Evolutionary conservation across 2,797 vertebrate genomes (phyloP), one percentile per base, ranked within the genome.

Genomic region (Hoplostethus atlanticus): DNA sequence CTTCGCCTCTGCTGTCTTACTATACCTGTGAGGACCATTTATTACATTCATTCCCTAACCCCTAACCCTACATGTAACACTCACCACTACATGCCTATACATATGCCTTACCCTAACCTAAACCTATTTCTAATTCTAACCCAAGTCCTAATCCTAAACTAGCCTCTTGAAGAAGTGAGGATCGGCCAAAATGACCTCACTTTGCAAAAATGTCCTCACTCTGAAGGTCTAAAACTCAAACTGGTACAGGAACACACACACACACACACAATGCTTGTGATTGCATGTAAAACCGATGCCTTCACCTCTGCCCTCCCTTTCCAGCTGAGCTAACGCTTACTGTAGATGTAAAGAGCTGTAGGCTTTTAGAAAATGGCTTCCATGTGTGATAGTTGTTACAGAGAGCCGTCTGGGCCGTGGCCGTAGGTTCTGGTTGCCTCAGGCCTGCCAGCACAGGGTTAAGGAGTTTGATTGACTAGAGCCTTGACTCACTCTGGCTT

Each of bases 401-500:
- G 50, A 5, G 17, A 52, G 50, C 8, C 17, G 79, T 80, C 79
- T 44, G 67, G 46, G 38, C 71, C 11, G 75, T 6, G 62, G 77
- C 81, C 65, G 54, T 71, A 58, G 73, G 60, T 79, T 57, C 78
- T 40, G 62, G 68, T 68, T 76, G 88, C 73, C 76, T 72, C 73
- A 66, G 76, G 83, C 50, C 71, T 68, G 67, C 81, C 76, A 66
- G 73, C 17, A 68, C 71, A 21, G 78, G 84, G 85, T 89, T 89
- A 84, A 64, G 52, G 79, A 87, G 87, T 90, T 90, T 93, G 90
- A 93, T 85, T 91, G 91, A 92, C 91, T 87, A 68, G 73, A 78
- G 85, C 77, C 81, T 90, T 91, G 86, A 92, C 88, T 92, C 86
- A 81, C 75, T 88, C 67, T 87, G 87, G 86, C 90, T 93, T 89